These are phyloP conservation scores for Cryptotermes secundus DNA, from an alignment of 1,140 invertebrate species.

Conservation along the genomic window DNA sequence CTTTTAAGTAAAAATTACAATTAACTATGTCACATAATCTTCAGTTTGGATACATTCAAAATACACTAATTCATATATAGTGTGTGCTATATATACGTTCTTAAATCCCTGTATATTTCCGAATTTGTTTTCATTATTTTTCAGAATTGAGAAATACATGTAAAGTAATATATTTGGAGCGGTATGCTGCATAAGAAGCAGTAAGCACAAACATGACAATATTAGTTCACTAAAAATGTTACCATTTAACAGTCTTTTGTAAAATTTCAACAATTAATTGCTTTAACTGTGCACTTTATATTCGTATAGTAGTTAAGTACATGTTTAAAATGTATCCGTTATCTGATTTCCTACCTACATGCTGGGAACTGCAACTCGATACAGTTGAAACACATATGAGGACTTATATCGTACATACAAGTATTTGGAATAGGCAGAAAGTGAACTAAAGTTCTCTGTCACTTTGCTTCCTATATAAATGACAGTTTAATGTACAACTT, in stretches of 20 bases:
- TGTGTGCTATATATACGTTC: background rate
- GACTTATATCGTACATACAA: background rate
- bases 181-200: background rate
- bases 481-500: background rate
- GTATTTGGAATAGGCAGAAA: background rate
- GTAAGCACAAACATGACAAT: background rate
- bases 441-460: background rate
- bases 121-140: slow-evolving; percentile 45
- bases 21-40: background rate
- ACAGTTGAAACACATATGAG: background rate
- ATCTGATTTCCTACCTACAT: background rate
- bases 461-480: background rate
- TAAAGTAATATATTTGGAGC: slow-evolving; percentile 32
- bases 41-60: background rate
- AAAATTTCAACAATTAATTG: background rate
- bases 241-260: background rate
- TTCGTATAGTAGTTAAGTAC: background rate
- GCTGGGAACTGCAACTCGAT: background rate
- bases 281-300: background rate
- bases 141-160: slow-evolving; percentile 37
- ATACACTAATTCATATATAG: background rate
- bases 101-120: slow-evolving; percentile 48
- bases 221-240: background rate
- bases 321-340: background rate
- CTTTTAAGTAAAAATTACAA: background rate